Evolutionary conservation across 1,140 invertebrate species (phyloP), one percentile per base, ranked within the genome.

Genomic region (Ostrea denselamellosa): DNA sequence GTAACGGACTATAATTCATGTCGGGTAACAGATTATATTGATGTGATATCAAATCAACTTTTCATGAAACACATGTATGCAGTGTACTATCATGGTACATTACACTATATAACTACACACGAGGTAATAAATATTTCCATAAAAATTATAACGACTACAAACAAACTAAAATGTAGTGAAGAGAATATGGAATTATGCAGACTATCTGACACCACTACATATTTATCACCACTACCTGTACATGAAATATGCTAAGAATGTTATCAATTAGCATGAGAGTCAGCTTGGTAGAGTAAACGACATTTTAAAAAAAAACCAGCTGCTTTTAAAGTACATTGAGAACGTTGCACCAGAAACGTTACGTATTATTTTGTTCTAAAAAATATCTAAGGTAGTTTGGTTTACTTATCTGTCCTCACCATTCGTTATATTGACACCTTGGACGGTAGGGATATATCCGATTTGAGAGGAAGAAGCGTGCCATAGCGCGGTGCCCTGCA

Each of bases 381-480:
- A 62, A 62, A n/a, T 62, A 19, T 0, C 0, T 62, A 62, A 62
- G 56, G n/a, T 62, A 5, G 19, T n/a, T 62, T 19, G 19, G 25
- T 34, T 28, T 25, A 28, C 22, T 77, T 28, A 44, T 28, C 9
- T 77, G 25, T 77, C 68, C 28, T 77, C 28, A 77, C 68, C 68
- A 77, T 77, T 77, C 10, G 68, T 10, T 14, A 77, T 34, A 28
- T 77, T 77, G 28, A 77, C 68, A 34, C 68, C 28, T 77, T 77
- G 68, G 25, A 77, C 25, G 68, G 68, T 34, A 28, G 68, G 68
- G 3, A 77, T 77, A 77, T 77, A 77, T 77, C 68, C 68, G 9
- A 77, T 77, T 10, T 34, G 68, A 34, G 68, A 34, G 9, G 68
- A 14, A 34, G 68, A 77, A 77, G 68, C 68, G 28, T 77, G 68